Conservation (phyloP, 23 tunicate species). For the Styela clava region DNA sequence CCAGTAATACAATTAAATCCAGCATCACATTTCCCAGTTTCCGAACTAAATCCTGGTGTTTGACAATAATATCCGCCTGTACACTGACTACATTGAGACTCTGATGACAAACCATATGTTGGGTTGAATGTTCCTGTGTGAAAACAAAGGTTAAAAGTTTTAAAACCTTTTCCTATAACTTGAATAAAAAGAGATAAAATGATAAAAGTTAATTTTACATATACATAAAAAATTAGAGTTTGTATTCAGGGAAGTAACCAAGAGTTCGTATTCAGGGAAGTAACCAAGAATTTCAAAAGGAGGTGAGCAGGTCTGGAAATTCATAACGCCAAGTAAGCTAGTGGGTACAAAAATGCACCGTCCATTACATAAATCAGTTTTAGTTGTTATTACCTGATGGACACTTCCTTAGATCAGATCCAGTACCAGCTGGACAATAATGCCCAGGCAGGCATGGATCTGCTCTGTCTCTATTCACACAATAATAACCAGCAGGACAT, state of each 20-base stretch:
- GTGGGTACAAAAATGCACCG: no score
- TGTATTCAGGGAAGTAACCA: no score
- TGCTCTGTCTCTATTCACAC: conserved; percentile 42
- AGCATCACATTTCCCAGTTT: conserved; percentile 50
- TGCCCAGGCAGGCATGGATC: conserved; percentile 75
- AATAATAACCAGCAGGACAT: conserved; percentile 92
- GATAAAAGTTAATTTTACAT: no score
- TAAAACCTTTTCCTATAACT: no score
- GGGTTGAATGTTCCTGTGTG: conserved; percentile 74
- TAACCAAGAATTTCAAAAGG: no score
- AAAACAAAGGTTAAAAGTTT: conserved; percentile 3
- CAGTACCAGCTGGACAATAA: conserved; percentile 80
- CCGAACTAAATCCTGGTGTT: conserved; percentile 28
- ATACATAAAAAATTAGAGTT: no score
- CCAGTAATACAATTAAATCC: conserved; percentile 71
- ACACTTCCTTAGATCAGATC: conserved; percentile 50
- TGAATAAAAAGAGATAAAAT: no score
- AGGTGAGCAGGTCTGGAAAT: no score
- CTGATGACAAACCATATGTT: conserved; percentile 27
- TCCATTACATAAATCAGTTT: no score
- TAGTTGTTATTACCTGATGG: conserved; percentile 78
- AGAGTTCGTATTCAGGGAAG: no score
- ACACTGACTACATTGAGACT: conserved; percentile 55
- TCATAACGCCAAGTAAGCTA: no score
- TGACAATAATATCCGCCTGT: conserved; percentile 63